Conservation (phyloP, 1,140 invertebrate species). For the Zophobas morio region DNA sequence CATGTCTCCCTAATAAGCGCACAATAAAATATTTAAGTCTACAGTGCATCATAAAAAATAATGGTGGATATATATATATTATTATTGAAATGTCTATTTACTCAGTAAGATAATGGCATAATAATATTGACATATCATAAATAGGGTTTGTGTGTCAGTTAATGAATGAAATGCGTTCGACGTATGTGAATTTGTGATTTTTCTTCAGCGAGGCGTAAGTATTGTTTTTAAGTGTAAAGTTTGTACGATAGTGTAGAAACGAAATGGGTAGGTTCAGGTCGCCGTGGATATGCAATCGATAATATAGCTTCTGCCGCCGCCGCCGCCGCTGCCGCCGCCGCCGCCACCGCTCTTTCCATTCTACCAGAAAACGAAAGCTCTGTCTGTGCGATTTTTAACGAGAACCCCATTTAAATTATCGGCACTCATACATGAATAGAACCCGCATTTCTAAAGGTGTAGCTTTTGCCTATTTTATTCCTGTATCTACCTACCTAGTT, state of each 20-base stretch:
- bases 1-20: background rate
- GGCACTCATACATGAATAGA: background rate
- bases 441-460: too few species aligned
- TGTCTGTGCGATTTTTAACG: background rate
- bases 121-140: constrained; percentile 5
- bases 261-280: constrained; percentile 46
- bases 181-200: background rate
- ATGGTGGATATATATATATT: constrained; percentile 11
- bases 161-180: background rate
- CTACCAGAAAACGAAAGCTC: constrained; percentile 10
- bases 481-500: background rate
- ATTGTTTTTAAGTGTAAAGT: background rate
- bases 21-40: constrained; percentile 11
- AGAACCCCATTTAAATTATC: background rate
- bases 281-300: constrained; percentile 47
- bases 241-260: constrained; percentile 24
- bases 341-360: constrained; percentile 17
- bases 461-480: background rate
- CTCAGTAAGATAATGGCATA: background rate
- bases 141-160: background rate
- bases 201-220: constrained; percentile 6
- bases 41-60: constrained; percentile 1
- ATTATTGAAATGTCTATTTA: constrained; percentile 9
- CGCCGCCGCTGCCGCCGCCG: constrained; percentile 3
- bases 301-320: constrained; percentile 45